phyloP scores from a whole-genome alignment of 2,113 vertebrate genomes.

The Pterocles orientalis region DNA sequence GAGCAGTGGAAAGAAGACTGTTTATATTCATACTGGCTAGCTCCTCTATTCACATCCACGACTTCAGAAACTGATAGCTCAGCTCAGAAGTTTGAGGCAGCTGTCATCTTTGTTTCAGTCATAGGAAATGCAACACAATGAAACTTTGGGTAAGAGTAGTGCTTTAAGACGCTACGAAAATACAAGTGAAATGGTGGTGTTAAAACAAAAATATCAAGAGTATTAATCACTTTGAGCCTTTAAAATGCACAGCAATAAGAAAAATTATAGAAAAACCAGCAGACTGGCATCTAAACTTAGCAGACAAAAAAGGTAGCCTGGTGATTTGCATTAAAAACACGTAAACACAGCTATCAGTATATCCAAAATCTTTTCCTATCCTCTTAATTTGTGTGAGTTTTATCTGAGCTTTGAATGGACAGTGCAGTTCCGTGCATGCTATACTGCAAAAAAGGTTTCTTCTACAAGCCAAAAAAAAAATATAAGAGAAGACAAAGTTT shows the following conservation, averaged over 20 bases:
- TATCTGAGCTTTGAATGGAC: background rate
- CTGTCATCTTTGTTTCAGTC: background rate
- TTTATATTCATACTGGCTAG: background rate
- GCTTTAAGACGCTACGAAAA: background rate
- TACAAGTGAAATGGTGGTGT: background rate
- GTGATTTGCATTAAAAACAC: background rate
- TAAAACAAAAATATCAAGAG: background rate
- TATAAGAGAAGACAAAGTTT: background rate
- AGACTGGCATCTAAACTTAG: background rate
- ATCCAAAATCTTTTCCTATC: background rate
- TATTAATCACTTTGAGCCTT: slow-evolving; percentile 9
- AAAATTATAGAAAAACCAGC: background rate
- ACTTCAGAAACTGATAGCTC: background rate
- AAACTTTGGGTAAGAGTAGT: background rate
- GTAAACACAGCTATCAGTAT: background rate
- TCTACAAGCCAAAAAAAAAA: background rate
- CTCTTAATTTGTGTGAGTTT: background rate
- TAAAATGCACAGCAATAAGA: background rate
- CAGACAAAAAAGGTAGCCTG: background rate
- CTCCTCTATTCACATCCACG: background rate
- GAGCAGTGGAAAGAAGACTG: background rate
- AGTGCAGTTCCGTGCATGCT: background rate
- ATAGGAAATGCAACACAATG: background rate
- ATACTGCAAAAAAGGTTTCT: background rate
- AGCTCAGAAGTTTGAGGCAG: background rate